Conservation (phyloP, 2,888 invertebrate genomes). For the Andrena bucephala region DNA sequence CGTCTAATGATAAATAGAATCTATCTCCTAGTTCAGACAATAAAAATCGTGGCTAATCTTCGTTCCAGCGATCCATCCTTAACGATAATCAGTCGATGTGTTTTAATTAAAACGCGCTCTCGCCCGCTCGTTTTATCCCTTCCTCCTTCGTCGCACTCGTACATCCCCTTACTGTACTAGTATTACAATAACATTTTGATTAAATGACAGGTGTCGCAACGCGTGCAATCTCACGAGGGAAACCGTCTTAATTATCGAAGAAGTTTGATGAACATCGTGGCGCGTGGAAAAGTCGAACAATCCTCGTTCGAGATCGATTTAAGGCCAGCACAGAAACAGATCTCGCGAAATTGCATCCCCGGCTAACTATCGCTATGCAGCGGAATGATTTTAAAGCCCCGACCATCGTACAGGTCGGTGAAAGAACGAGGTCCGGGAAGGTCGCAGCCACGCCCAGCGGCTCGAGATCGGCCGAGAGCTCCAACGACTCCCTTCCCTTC, state of each 20-base stretch:
- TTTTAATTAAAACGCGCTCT: constrained; percentile 55
- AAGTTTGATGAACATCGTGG: constrained; percentile 66
- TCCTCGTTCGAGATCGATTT: constrained; percentile 61
- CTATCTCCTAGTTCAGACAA: constrained; percentile 43
- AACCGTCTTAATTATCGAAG: constrained; percentile 70
- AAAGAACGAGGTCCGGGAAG: neutral
- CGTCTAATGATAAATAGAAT: constrained; percentile 37
- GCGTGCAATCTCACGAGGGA: constrained; percentile 74
- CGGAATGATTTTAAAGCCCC: neutral
- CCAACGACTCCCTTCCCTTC: too few relatives aligned
- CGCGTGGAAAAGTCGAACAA: constrained; percentile 65
- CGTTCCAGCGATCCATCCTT: constrained; percentile 67
- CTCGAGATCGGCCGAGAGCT: too few relatives aligned
- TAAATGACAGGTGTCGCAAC: constrained; percentile 65
- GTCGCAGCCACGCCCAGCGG: too few relatives aligned
- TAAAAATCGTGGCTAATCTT: constrained; percentile 63
- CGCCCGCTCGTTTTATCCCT: constrained; percentile 22
- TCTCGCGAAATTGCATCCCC: neutral
- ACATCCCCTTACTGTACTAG: constrained; percentile 49
- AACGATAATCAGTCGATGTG: constrained; percentile 73
- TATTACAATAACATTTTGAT: constrained; percentile 74
- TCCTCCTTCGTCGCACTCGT: neutral
- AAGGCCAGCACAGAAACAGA: constrained; percentile 50
- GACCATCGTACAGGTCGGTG: neutral
- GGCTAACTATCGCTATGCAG: too few relatives aligned